Percentiles rank a stretch among this genome's conserved stretches.
Evolutionary conservation across 2,113 vertebrate species (phyloP).

Genomic region (Paramisgurnus dabryanus): DNA sequence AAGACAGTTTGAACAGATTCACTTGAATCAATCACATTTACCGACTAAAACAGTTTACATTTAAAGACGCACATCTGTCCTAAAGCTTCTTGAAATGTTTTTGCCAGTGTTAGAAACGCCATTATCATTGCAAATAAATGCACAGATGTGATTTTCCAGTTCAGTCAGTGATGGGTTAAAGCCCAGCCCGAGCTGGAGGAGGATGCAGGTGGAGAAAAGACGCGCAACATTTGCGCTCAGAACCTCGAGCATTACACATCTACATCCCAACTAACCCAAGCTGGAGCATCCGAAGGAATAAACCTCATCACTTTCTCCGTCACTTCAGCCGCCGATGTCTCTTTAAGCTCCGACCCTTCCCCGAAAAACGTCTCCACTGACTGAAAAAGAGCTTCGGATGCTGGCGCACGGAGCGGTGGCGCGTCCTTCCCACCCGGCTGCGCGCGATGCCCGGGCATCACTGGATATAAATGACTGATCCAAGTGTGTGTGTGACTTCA

Average conservation of each 20-base stretch:
- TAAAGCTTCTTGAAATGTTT: too few species aligned
- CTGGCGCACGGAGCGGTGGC: slow-evolving; percentile 29
- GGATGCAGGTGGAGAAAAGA: neutral
- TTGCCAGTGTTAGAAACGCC: too few species aligned
- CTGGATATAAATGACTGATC: slow-evolving; percentile 72
- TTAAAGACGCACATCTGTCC: too few species aligned
- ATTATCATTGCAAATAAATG: too few species aligned
- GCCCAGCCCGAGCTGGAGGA: neutral
- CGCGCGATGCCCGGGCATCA: slow-evolving; percentile 41
- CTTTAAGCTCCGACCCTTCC: neutral
- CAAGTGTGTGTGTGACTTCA: slow-evolving; percentile 69
- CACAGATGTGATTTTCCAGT: neutral
- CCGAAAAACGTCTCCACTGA: neutral
- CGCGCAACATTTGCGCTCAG: slow-evolving; percentile 27
- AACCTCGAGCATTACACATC: slow-evolving; percentile 4
- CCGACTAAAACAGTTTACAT: too few species aligned
- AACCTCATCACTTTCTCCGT: neutral
- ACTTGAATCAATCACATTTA: too few species aligned
- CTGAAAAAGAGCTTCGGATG: slow-evolving; percentile 31
- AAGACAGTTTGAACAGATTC: too few species aligned
- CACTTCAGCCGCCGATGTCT: neutral
- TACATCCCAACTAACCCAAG: neutral
- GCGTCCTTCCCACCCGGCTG: slow-evolving; percentile 38
- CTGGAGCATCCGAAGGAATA: neutral
- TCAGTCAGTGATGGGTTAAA: slow-evolving; percentile 32